Evolutionary conservation across 2,888 invertebrate species (phyloP), one percentile per base, ranked within the genome.

Genomic region (Harpalus rufipes): DNA sequence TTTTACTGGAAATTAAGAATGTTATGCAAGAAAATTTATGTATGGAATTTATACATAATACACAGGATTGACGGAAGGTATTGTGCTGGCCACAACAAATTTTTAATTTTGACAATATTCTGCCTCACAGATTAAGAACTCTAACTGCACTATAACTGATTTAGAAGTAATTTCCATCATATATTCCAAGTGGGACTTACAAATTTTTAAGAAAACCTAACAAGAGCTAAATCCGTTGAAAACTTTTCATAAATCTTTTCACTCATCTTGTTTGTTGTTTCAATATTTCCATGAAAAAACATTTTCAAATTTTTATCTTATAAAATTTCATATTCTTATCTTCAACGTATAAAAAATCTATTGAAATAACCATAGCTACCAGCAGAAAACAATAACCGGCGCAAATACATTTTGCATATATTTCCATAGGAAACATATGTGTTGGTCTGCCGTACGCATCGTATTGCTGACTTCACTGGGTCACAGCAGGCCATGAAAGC

Each of bases 381-480:
- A 63, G 18, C 63, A 63, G 18, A 12, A 63, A 18, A 63, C 21
- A 63, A 63, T 25, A 63, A 63, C 63, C 8, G 21, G 25, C 25
- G 63, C 25, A 25, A 63, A 63, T 63, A 25, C 63, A 63, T 63
- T 63, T 21, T 63, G 63, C 63, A 63, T 63, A 63, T 10, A 63
- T 63, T 63, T 63, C 63, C 63, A 63, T 63, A 63, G 63, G 12
- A 63, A 63, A n/a, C n/a, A n/a, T 25, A 63, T 25, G 63, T 63
- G 12, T 63, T 25, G 7, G 10, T 1, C 21, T 21, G 21, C 12
- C 4, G 21, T 21, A 18, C 63, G 63, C 63, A 25, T 25, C 63
- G 21, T 25, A 63, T 63, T 25, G 63, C 63, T 18, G 18, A 18
- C 12, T 21, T 21, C 25, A 21, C 44, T 32, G 32, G 63, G 21